Percentiles rank a stretch among this genome's conserved stretches.
Conservation (phyloP, 2,113 vertebrate species). For the Caretta caretta region DNA sequence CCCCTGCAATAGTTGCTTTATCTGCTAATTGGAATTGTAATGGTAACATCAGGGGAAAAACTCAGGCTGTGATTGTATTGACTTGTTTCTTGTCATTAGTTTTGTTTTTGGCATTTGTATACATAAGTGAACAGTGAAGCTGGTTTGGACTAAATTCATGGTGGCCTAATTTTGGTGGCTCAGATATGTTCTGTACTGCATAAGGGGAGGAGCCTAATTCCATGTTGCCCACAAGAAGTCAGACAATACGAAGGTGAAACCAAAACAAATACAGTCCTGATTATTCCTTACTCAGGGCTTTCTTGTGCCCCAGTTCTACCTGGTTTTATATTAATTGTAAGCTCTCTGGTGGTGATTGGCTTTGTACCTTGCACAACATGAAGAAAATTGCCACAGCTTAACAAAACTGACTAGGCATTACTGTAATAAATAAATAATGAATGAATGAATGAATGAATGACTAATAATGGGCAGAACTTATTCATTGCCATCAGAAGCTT, state of each 20-base stretch:
- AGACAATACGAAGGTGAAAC: neutral
- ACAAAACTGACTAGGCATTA: neutral
- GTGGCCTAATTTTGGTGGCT: neutral
- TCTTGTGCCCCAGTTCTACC: neutral
- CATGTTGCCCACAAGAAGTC: neutral
- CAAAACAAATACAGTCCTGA: neutral
- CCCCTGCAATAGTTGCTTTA: neutral
- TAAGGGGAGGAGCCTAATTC: neutral
- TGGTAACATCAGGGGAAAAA: neutral
- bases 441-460: neutral
- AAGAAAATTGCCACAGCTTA: neutral
- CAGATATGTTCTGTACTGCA: neutral
- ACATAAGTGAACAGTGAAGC: neutral
- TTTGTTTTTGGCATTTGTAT: neutral
- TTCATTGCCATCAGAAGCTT: neutral
- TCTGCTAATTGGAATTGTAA: neutral
- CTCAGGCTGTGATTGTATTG: neutral
- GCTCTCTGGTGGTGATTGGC: neutral
- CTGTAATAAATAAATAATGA: fast-evolving
- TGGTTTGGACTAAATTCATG: neutral
- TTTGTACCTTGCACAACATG: neutral
- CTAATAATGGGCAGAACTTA: neutral
- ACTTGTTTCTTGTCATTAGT: neutral
- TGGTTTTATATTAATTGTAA: fast-evolving
- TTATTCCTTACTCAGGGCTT: neutral